Evolutionary conservation across 1,140 invertebrate genomes (phyloP).

Genomic region (Ericerus pela): DNA sequence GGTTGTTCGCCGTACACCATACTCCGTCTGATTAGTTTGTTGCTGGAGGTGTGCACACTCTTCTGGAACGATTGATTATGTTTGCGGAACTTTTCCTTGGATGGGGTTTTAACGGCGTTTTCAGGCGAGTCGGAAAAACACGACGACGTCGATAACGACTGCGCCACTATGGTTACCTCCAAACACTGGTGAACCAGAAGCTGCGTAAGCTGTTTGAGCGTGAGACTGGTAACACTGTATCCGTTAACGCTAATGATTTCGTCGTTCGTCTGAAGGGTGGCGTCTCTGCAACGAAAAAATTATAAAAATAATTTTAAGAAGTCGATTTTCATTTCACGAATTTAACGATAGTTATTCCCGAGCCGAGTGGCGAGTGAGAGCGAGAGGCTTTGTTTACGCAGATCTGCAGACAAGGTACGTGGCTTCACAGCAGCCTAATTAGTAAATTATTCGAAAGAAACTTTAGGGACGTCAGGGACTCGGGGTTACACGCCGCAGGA

Average conservation of each 20-base stretch:
- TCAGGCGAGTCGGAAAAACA: conserved; percentile 34
- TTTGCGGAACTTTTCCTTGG: background rate
- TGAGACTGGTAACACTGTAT: conserved; percentile 50
- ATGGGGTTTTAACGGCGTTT: conserved; percentile 36
- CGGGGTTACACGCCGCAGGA: too few species aligned
- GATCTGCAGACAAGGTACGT: too few species aligned
- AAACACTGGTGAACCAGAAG: conserved; percentile 45
- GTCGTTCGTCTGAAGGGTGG: conserved; percentile 56
- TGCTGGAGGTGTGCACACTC: background rate
- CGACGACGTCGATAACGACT: background rate
- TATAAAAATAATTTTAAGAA: too few species aligned
- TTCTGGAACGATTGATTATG: background rate
- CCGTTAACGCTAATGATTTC: conserved; percentile 75
- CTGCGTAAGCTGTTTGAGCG: conserved; percentile 57
- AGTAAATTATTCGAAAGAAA: too few species aligned
- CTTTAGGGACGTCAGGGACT: too few species aligned
- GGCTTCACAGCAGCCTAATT: too few species aligned
- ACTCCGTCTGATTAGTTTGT: background rate
- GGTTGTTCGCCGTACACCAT: background rate
- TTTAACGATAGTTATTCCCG: too few species aligned
- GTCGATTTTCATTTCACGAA: too few species aligned
- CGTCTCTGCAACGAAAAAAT: conserved; percentile 42
- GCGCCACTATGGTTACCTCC: conserved; percentile 42
- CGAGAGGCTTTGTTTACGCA: too few species aligned
- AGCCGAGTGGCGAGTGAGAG: too few species aligned